Percentiles rank a stretch among this genome's conserved stretches.
These are phyloP conservation scores for Tribolium madens DNA, from an alignment of 1,140 invertebrate species.

Conservation along the genomic window DNA sequence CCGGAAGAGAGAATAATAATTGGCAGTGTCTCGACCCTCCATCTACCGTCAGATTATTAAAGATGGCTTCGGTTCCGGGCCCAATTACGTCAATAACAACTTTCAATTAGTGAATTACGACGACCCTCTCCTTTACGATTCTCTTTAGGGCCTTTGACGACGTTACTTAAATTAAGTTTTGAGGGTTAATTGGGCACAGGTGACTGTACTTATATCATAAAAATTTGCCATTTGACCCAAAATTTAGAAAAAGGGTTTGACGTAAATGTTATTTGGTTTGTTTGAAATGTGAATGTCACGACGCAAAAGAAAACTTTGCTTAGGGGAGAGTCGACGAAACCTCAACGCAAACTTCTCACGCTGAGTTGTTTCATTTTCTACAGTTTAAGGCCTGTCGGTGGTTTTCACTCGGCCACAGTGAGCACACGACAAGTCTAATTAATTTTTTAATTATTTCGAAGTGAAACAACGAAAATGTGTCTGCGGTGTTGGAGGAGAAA, in stretches of 20 bases:
- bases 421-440: too few species aligned
- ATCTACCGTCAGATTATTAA: slow-evolving; percentile 17
- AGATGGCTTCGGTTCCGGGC: slow-evolving; percentile 12
- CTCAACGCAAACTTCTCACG: neutral
- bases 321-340: neutral
- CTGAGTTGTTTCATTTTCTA: neutral
- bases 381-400: too few species aligned
- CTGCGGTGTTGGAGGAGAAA: too few species aligned
- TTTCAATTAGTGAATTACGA: slow-evolving; percentile 36
- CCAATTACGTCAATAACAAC: slow-evolving; percentile 18
- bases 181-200: slow-evolving; percentile 10
- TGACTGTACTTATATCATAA: neutral
- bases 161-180: slow-evolving; percentile 9
- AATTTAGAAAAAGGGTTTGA: neutral
- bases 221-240: neutral
- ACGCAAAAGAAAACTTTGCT: neutral
- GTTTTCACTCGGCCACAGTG: too few species aligned
- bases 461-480: too few species aligned
- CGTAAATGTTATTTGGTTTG: neutral
- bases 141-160: slow-evolving; percentile 9
- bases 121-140: slow-evolving; percentile 18
- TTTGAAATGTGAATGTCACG: neutral
- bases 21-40: slow-evolving; percentile 15
- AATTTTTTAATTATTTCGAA: too few species aligned
- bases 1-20: slow-evolving; percentile 27